phyloP scores from a whole-genome alignment of 2,113 vertebrate genomes.

The Chelonoidis abingdonii region DNA sequence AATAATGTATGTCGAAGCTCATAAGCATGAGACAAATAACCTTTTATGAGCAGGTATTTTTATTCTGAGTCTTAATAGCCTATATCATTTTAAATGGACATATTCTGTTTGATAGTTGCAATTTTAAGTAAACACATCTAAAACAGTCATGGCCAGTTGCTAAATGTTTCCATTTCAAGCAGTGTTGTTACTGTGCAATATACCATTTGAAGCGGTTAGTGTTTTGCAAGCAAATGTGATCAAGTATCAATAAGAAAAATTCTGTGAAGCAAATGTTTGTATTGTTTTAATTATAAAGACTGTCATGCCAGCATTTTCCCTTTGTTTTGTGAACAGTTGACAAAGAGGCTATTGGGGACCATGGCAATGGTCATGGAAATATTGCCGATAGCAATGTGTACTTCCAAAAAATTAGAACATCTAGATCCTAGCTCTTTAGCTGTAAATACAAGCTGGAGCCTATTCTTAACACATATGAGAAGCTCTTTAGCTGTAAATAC shows the following conservation, averaged over 20 bases:
- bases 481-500: neutral
- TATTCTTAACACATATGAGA: neutral
- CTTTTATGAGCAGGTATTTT: neutral
- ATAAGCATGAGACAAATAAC: neutral
- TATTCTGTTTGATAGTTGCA: conserved; percentile 3
- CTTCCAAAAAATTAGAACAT: neutral
- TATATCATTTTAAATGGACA: conserved; percentile 7
- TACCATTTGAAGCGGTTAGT: neutral
- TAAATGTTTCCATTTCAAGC: conserved; percentile 3
- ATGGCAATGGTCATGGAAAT: neutral
- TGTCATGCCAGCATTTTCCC: neutral
- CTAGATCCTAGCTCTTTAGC: neutral
- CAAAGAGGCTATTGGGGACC: neutral
- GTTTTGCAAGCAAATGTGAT: neutral
- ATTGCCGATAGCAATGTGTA: neutral
- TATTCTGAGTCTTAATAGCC: neutral
- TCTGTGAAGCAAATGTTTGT: neutral
- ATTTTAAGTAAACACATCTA: conserved; percentile 30
- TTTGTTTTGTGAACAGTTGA: neutral
- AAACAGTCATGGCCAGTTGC: neutral
- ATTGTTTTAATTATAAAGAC: conserved; percentile 23
- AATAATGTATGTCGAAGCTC: neutral
- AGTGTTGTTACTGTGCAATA: neutral
- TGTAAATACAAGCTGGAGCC: neutral
- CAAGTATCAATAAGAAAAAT: neutral